Conservation (phyloP, 1,140 invertebrate species). For the Cydia amplana region DNA sequence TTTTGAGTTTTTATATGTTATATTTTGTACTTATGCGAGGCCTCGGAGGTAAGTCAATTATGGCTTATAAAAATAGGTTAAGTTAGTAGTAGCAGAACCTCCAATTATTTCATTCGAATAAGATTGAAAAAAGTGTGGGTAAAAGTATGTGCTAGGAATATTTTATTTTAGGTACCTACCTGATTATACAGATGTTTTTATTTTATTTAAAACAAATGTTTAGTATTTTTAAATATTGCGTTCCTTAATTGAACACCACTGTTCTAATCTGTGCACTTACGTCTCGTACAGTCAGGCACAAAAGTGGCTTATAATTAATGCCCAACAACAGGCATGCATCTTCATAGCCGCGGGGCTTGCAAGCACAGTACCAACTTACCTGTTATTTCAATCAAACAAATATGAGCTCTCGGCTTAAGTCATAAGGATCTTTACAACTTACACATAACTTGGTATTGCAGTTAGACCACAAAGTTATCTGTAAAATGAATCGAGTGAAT, state of each 20-base stretch:
- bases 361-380: not conserved
- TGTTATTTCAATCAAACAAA: not conserved
- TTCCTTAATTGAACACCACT: not conserved
- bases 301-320: constrained; percentile 20
- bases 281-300: constrained; percentile 8
- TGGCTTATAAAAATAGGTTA: too few species aligned
- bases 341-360: constrained; percentile 2
- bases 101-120: too few species aligned
- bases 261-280: constrained; percentile 1
- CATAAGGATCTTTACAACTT: not conserved
- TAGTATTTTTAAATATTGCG: not conserved
- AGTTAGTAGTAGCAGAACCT: too few species aligned
- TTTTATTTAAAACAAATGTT: not conserved
- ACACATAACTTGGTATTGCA: not conserved
- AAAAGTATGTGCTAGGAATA: too few species aligned
- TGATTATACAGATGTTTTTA: too few species aligned
- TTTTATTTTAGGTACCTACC: too few species aligned
- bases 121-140: too few species aligned
- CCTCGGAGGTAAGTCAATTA: too few species aligned
- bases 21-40: too few species aligned
- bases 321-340: constrained; percentile 27
- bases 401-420: not conserved
- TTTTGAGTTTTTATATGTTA: too few species aligned
- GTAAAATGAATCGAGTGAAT: not conserved
- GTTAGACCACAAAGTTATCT: not conserved